Percentiles rank a stretch among this genome's conserved stretches.
phyloP scores from a whole-genome alignment of 2,888 invertebrate genomes.

The Macaria notata region DNA sequence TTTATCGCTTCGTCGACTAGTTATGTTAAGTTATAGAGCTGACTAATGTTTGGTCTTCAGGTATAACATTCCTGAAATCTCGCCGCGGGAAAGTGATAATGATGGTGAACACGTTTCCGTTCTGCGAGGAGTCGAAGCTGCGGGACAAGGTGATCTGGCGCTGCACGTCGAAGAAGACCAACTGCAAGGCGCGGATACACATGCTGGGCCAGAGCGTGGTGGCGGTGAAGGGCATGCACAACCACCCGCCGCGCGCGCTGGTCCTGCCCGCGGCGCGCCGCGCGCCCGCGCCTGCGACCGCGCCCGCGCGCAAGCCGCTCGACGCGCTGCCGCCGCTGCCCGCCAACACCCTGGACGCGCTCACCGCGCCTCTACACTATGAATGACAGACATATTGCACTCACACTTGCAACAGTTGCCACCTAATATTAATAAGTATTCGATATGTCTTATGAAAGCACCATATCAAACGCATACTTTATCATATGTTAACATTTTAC shows the following conservation, averaged over 20 bases:
- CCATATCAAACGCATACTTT: too few relatives aligned
- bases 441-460: too few relatives aligned
- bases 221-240: conserved; percentile 78
- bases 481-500: too few relatives aligned
- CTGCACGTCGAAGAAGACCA: conserved; percentile 79
- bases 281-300: too few relatives aligned
- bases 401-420: too few relatives aligned
- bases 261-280: conserved; percentile 44
- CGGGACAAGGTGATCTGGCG: conserved; percentile 79
- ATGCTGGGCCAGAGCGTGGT: conserved; percentile 75
- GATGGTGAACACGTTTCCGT: conserved; percentile 81
- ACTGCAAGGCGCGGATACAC: conserved; percentile 78
- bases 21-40: conserved; percentile 34
- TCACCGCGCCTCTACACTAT: conserved; percentile 13
- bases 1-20: neutral
- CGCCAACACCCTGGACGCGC: conserved; percentile 14
- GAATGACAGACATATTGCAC: conserved; percentile 1
- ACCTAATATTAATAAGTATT: too few relatives aligned
- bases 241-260: conserved; percentile 71
- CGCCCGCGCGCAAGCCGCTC: conserved; percentile 34
- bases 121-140: conserved; percentile 79
- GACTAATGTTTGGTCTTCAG: conserved; percentile 63
- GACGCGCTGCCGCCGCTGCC: conserved; percentile 29
- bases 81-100: conserved; percentile 78
- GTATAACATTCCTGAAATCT: conserved; percentile 77